phyloP scores from a whole-genome alignment of 2,797 vertebrate genomes.

The Acrossocheilus wenchowensis region DNA sequence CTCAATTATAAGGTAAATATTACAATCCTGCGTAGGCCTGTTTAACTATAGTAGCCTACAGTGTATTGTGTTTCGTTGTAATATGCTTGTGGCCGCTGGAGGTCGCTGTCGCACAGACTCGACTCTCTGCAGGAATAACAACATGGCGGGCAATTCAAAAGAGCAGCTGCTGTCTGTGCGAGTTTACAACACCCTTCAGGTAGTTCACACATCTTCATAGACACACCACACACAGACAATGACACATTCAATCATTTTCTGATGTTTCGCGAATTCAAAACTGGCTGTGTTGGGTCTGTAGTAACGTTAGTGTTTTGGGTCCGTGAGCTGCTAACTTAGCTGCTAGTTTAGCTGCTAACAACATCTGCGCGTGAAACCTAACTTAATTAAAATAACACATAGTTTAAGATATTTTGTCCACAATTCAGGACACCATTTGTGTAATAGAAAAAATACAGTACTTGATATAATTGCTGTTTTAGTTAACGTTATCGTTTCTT shows the following conservation, averaged over 20 bases:
- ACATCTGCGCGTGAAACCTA: background rate
- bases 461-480: background rate
- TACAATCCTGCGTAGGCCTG: background rate
- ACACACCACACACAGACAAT: background rate
- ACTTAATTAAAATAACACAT: background rate
- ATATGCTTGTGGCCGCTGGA: background rate
- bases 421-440: background rate
- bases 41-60: background rate
- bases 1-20: background rate
- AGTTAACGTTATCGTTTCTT: background rate
- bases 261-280: background rate
- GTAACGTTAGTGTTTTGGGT: background rate
- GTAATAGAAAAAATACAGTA: background rate
- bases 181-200: constrained; percentile 71
- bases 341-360: background rate
- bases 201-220: constrained; percentile 52
- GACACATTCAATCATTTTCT: background rate
- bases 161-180: constrained; percentile 51
- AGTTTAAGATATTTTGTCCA: background rate
- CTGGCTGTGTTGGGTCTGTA: background rate
- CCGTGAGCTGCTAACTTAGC: background rate
- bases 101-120: constrained; percentile 42
- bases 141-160: constrained; percentile 75
- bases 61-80: background rate
- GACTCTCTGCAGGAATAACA: background rate